These are phyloP conservation scores for Turritopsis rubra DNA, from an alignment of 30 jellyfish, hydroid and myxozoan genomes.

Conservation along the genomic window DNA sequence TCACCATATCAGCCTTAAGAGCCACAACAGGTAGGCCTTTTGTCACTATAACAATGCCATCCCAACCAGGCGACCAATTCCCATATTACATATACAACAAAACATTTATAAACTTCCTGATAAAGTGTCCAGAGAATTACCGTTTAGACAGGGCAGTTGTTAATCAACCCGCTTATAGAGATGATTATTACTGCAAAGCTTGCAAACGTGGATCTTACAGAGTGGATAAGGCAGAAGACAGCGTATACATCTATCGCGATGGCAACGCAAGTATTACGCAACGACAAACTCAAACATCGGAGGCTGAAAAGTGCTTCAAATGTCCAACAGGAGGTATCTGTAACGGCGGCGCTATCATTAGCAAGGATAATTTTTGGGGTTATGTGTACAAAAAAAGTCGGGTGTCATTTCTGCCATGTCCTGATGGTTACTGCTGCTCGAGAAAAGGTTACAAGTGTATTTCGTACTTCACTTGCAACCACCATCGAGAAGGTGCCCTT, in stretches of 20 bases:
- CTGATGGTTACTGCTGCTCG: slow-evolving; percentile 31
- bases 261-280: not conserved
- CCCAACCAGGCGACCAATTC: not conserved
- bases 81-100: not conserved
- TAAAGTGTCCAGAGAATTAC: not conserved
- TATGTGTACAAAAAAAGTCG: not conserved
- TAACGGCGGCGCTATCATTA: not conserved
- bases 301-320: not conserved
- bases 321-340: not conserved
- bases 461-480: not conserved
- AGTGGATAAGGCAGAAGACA: not conserved
- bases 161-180: not conserved
- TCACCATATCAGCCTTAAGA: not conserved
- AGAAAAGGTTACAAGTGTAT: slow-evolving; percentile 14
- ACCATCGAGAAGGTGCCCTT: not conserved
- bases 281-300: not conserved
- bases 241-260: not conserved
- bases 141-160: not conserved
- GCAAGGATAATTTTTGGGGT: slow-evolving; percentile 33
- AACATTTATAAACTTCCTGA: not conserved
- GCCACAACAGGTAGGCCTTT: not conserved
- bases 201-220: not conserved
- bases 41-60: not conserved
- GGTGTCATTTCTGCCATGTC: slow-evolving; percentile 12
- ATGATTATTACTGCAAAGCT: not conserved